A percentile compares a stretch with the other conserved stretches of the same genome.
These are phyloP conservation scores for Leptinotarsa undecemlineata DNA, from an alignment of 1,140 invertebrate genomes.

Conservation along the genomic window DNA sequence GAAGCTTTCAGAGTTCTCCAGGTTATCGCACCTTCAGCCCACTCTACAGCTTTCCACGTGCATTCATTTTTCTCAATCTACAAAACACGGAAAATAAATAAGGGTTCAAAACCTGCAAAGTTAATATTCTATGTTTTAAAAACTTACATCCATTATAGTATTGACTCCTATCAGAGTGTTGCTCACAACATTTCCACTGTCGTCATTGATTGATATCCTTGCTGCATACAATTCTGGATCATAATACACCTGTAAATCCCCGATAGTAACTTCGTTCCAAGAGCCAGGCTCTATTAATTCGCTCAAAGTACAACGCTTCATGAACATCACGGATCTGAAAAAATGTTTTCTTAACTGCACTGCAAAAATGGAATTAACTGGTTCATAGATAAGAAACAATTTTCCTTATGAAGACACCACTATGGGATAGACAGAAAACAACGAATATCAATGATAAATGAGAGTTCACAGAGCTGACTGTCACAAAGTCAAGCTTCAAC, in stretches of 20 bases:
- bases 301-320: conserved; percentile 43
- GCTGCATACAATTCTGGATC: conserved; percentile 48
- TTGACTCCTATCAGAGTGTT: conserved; percentile 50
- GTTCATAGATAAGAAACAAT: no score
- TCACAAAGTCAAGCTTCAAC: no score
- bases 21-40: conserved; percentile 30
- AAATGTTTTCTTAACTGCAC: neutral
- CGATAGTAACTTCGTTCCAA: conserved; percentile 44
- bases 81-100: conserved; percentile 4
- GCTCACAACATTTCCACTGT: conserved; percentile 38
- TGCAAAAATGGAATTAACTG: no score
- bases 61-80: conserved; percentile 47
- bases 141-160: conserved; percentile 47
- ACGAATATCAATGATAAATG: no score
- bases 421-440: no score
- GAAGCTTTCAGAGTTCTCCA: conserved; percentile 46
- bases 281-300: conserved; percentile 32
- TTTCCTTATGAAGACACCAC: no score
- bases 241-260: conserved; percentile 48
- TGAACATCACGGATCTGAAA: conserved; percentile 42
- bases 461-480: no score
- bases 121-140: neutral
- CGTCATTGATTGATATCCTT: conserved; percentile 42
- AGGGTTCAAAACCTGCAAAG: no score
- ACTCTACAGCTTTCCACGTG: conserved; percentile 50